Base-by-base conservation (phyloP, 2,888 invertebrate genomes). In the Omphaloscelis lunosa region DNA sequence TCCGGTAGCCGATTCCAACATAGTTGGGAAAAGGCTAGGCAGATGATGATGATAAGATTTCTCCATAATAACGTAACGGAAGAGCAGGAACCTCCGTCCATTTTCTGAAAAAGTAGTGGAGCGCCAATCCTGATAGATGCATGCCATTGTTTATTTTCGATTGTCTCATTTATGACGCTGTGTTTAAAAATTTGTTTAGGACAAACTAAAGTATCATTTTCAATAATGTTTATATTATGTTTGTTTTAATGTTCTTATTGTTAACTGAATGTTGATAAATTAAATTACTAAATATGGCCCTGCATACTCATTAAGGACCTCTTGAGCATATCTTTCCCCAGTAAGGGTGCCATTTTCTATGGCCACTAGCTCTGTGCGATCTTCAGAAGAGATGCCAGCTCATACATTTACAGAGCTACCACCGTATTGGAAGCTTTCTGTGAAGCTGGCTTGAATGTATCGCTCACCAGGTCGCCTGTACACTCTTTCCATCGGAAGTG, bases 181-280 rank as follows among this genome's bases (percentile, higher is more conserved):
- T 62, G 20, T 29, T 67, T 53, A 7, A 17, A 15, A 34, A 27
- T 6, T 79, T 72, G 15, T 68, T 68, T 34, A 20, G 11, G 8
- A 34, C 1, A 34, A 23, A 75, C 27, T 63, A 34, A 53, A n/a
- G 56, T 34, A 80, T 79, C 73, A 68, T 80, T 72, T 20, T 58
- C n/a, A 23, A 34, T 45, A 8, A 6, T 79, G 61, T 80, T 71
- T 72, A 61, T 6, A 45, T 20, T 2, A 51, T 27, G 34, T 73
- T 80, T 80, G 41, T 79, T 68, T 41, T 17, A 68, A 34, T 8
- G 23, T 39, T 78, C 23, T 53, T 12, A 58, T 72, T 58, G 79
- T 73, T 80, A 58, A 68, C 20, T 56, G 15, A 72, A n/a, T 67
- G 34, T 74, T 59, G 39, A 65, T 53, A 48, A 56, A 59, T 27